These are phyloP conservation scores for Lagorchestes hirsutus DNA, from an alignment of 2,797 vertebrate genomes.

Conservation along the genomic window DNA sequence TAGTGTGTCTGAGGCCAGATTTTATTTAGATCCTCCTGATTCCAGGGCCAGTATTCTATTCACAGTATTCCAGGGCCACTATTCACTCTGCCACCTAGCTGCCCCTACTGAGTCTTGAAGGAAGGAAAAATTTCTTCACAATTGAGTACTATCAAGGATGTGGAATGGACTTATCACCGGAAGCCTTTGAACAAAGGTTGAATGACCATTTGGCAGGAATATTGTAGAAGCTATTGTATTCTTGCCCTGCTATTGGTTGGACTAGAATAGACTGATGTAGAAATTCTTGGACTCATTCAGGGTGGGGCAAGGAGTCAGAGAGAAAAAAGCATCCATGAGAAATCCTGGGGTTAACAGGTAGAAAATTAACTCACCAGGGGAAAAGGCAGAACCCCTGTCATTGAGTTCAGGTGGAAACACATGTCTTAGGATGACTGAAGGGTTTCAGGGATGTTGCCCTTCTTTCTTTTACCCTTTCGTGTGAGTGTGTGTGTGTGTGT, in stretches of 20 bases:
- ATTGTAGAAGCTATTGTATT: background rate
- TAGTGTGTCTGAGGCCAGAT: background rate
- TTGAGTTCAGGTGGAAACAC: background rate
- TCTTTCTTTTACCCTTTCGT: background rate
- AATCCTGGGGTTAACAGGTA: background rate
- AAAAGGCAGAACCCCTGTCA: background rate
- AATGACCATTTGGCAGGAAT: background rate
- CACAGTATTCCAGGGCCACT: no score
- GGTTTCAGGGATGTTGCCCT: background rate
- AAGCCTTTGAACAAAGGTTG: background rate
- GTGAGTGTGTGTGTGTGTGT: background rate
- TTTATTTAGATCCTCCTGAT: background rate
- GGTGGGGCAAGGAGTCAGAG: background rate
- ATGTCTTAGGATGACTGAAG: background rate
- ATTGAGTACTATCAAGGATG: background rate
- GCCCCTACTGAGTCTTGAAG: background rate
- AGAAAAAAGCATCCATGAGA: background rate
- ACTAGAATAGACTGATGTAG: background rate
- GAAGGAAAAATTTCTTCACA: background rate
- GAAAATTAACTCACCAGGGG: background rate
- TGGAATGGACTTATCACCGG: background rate
- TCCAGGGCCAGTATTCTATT: no score
- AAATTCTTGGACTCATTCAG: background rate
- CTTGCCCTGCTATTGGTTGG: background rate
- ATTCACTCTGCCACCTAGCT: background rate